A percentile compares a stretch with the other conserved stretches of the same genome.
Evolutionary conservation across 2,797 vertebrate genomes (phyloP).

Genomic region (Parauchenoglanis ngamensis): DNA sequence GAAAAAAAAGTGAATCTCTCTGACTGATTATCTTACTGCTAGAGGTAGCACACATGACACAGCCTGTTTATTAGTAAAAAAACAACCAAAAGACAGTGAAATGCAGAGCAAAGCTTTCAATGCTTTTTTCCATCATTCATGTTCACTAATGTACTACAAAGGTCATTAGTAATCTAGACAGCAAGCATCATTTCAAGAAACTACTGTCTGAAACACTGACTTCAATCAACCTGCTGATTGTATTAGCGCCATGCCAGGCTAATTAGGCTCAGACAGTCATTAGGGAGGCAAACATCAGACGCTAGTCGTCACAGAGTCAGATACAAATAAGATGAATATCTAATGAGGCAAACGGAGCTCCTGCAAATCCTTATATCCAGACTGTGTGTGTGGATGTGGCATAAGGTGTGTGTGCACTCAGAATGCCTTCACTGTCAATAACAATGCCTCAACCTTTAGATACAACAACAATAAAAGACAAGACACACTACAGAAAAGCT

Average conservation of each 20-base stretch:
- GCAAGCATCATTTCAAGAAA: constrained; percentile 11
- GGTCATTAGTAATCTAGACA: constrained; percentile 12
- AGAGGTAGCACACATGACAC: background rate
- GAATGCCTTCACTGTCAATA: background rate
- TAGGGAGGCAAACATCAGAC: constrained; percentile 64
- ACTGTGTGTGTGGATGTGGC: constrained; percentile 23
- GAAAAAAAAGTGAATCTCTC: background rate
- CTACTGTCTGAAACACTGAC: constrained; percentile 54
- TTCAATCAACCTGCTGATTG: constrained; percentile 62
- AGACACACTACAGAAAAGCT: background rate
- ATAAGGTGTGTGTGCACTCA: background rate
- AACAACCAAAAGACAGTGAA: background rate
- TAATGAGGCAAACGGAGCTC: constrained; percentile 66
- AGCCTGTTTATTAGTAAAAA: background rate
- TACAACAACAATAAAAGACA: background rate
- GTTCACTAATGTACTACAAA: constrained; percentile 13
- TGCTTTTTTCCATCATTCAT: constrained; percentile 7
- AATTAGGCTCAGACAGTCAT: constrained; percentile 69
- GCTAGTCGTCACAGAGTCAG: constrained; percentile 62
- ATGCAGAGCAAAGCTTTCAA: background rate
- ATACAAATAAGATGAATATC: constrained; percentile 69
- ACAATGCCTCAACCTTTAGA: background rate
- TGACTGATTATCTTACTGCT: background rate
- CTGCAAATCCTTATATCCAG: constrained; percentile 40
- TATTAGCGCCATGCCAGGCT: constrained; percentile 47